Evolutionary conservation across 1,140 invertebrate genomes (phyloP), one percentile per base, ranked within the genome.

Genomic region (Drosophila sp.): DNA sequence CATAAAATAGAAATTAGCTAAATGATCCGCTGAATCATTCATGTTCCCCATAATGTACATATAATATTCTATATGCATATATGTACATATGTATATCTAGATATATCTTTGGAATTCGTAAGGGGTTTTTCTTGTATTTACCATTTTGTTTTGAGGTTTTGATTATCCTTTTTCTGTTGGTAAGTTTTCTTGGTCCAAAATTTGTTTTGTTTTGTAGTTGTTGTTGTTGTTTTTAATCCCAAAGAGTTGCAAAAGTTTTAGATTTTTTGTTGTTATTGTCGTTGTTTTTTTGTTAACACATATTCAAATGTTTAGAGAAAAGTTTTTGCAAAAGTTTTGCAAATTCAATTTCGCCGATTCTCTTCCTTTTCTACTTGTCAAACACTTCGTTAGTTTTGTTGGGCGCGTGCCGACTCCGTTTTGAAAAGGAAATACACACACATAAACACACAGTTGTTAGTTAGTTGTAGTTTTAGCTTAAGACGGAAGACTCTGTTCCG

Each of bases 1-100:
- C 87, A 86, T 87, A 89, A 87, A 87, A 82, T 80, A 72, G 84
- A 89, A 87, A 89, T 87, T 87, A 83, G 79, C 77, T 64, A 58
- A 63, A 79, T 70, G 72, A 55, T 47, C 33, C 29, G 62, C 71
- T 79, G 70, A 74, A 64, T 79, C 60, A 70, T 68, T 79, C 60
- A 68, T 66, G 67, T 69, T 32, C 11, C 27, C 3, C 58, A 25
- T 38, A 23, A 66, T 32, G 30, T 25, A 11, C 56, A 73, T 80
- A 61, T 41, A 27, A 73, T 70, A 64, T 3, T 3, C 6, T 38
- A n/a, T 30, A 33, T 62, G 25, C 55, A 35, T 64, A 30, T 57
- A 60, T 41, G 35, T 47, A 67, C 33, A 1, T 44, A 17, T 23
- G 6, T 47, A 47, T 47, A 47, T 47, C 44, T 47, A 50, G 4